Percentiles rank a stretch among this genome's conserved stretches.
Conservation (phyloP, 2,888 invertebrate genomes). For the Dryobota labecula region DNA sequence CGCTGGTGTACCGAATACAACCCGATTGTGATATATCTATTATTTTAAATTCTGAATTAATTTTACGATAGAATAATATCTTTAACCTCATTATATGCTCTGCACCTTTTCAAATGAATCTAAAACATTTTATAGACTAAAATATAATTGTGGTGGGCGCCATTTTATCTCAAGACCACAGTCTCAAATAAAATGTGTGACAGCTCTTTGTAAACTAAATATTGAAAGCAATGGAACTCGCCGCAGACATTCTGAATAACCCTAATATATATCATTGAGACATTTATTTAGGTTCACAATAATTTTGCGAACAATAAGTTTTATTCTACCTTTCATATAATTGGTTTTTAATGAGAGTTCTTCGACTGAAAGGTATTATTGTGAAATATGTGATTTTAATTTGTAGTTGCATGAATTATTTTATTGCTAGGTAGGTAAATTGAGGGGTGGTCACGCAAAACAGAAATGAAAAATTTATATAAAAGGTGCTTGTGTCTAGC, state of each 20-base stretch:
- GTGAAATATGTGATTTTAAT: not conserved
- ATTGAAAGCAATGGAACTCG: not conserved
- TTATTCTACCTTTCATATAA: conserved; percentile 6
- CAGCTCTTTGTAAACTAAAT: not conserved
- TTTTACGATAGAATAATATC: too few species aligned
- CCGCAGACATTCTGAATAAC: conserved; percentile 10
- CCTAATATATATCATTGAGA: conserved; percentile 5
- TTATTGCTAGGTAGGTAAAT: too few species aligned
- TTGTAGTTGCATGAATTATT: not conserved
- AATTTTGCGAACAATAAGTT: conserved; percentile 9
- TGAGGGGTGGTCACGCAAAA: too few species aligned
- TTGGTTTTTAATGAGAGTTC: conserved; percentile 26
- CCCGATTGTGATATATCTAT: too few species aligned
- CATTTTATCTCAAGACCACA: not conserved
- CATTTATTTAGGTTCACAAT: conserved; percentile 8
- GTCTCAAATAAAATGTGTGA: not conserved
- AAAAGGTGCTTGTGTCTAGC: not conserved
- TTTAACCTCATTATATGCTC: too few species aligned
- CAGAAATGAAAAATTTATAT: conserved; percentile 2
- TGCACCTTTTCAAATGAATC: not conserved
- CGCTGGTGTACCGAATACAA: too few species aligned
- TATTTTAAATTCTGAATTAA: too few species aligned
- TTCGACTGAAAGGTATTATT: conserved; percentile 3
- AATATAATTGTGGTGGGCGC: not conserved
- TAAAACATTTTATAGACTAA: not conserved